These are phyloP conservation scores for Tapirus indicus DNA, from an alignment of 2,797 vertebrate genomes.

Conservation along the genomic window DNA sequence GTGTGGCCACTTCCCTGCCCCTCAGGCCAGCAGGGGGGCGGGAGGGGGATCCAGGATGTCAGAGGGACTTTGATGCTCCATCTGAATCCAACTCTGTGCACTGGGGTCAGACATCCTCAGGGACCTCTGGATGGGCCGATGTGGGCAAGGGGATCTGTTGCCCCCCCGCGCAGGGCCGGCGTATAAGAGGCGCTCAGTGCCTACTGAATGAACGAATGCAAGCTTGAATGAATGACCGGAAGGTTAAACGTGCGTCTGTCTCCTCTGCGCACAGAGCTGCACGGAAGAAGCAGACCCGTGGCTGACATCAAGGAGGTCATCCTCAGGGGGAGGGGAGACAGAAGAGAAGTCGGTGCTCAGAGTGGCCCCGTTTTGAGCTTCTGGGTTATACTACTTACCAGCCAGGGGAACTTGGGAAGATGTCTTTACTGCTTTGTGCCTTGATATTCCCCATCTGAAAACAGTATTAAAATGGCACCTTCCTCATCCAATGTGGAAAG, in stretches of 20 bases:
- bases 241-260: accelerated
- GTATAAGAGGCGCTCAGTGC: accelerated
- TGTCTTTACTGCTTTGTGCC: background rate
- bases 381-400: background rate
- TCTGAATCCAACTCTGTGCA: background rate
- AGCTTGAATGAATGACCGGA: background rate
- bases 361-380: background rate
- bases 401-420: background rate
- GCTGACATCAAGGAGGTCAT: background rate
- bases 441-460: background rate
- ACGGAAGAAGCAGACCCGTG: background rate
- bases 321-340: background rate
- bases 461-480: background rate
- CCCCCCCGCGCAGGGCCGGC: background rate
- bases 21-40: background rate
- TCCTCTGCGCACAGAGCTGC: background rate
- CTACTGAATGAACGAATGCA: background rate
- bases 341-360: background rate
- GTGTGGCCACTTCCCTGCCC: background rate
- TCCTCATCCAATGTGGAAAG: background rate
- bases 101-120: background rate
- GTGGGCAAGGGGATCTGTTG: background rate
- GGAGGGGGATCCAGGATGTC: background rate
- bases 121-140: background rate
- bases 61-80: background rate